Percentiles rank a stretch among this genome's conserved stretches.
Evolutionary conservation across 2,113 vertebrate genomes (phyloP).

Genomic region (Terrapene triunguis): DNA sequence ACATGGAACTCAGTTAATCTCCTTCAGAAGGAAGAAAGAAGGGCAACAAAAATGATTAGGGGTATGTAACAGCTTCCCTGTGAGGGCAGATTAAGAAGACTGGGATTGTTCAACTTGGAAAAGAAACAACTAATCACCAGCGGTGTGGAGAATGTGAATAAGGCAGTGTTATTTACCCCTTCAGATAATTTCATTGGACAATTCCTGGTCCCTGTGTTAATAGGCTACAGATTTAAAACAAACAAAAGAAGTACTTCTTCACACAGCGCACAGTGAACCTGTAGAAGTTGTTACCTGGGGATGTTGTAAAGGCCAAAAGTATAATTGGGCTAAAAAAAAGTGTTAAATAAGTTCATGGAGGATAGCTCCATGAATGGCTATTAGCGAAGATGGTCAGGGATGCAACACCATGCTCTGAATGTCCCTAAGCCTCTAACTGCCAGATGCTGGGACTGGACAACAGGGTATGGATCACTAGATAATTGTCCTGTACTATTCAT

Average conservation of each 20-base stretch:
- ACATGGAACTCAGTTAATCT: not conserved
- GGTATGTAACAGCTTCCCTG: not conserved
- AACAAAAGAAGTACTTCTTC: not conserved
- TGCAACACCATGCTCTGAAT: not conserved
- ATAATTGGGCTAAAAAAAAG: not conserved
- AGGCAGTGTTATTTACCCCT: too few relatives aligned
- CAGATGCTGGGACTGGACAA: not conserved
- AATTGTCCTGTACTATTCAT: not conserved
- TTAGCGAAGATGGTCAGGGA: not conserved
- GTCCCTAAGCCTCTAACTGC: not conserved
- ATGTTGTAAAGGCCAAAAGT: not conserved
- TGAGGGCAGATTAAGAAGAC: not conserved
- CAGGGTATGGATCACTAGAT: not conserved
- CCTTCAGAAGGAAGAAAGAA: not conserved
- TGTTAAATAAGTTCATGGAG: not conserved
- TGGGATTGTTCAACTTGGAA: not conserved
- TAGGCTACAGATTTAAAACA: not conserved
- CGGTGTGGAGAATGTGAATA: not conserved
- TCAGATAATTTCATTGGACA: too few relatives aligned
- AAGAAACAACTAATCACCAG: not conserved
- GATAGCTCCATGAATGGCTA: not conserved
- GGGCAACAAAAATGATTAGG: not conserved
- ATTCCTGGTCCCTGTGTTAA: not conserved
- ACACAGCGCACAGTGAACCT: not conserved
- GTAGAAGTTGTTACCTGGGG: not conserved